Base-by-base conservation (phyloP, 1,140 invertebrate genomes). In the Phenacoccus solenopsis region DNA sequence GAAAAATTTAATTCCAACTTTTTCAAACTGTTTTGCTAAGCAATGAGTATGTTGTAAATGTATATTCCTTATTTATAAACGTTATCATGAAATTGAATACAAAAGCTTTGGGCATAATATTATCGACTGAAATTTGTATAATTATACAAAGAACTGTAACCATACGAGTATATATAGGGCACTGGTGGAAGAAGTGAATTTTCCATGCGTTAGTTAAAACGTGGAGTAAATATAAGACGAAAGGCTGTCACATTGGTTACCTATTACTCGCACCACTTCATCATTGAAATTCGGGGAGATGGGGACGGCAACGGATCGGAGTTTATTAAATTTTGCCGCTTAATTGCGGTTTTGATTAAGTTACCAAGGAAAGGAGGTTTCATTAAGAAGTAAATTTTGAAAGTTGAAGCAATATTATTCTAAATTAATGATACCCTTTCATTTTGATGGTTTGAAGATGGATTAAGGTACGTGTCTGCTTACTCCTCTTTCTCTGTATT, bases 401-500 rank as follows among this genome's bases (percentile, higher is more conserved):
- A 49, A 49, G 38, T 49, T 49, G 38, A 49, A 49, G 38, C 12
- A 49, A n/a, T 9, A n/a, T 49, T 16, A 49, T 49, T 16, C 38
- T 49, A n/a, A 49, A 49, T n/a, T 49, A 49, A 49, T 49, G 38
- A 49, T 64, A 24, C 59, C 25, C 59, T 64, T 27, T 27, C 59
- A 64, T 64, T 64, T 64, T 64, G 59, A 64, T 64, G 59, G 59
- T 64, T 27, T 24, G 59, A 64, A 64, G 59, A 64, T 64, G 59
- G 59, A 64, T 64, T 64, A 64, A 64, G 59, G 59, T 64, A 64
- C 25, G 59, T 64, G 22, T 64, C 25, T 64, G 59, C 38, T 49
- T 49, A 71, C 71, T 69, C 73, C 32, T 74, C 71, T 74, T 68
- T 71, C 59, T 73, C 74, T 70, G 68, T 71, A 70, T 71, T 56